Conservation (phyloP, 2,797 vertebrate species). For the Vespertilio murinus region DNA sequence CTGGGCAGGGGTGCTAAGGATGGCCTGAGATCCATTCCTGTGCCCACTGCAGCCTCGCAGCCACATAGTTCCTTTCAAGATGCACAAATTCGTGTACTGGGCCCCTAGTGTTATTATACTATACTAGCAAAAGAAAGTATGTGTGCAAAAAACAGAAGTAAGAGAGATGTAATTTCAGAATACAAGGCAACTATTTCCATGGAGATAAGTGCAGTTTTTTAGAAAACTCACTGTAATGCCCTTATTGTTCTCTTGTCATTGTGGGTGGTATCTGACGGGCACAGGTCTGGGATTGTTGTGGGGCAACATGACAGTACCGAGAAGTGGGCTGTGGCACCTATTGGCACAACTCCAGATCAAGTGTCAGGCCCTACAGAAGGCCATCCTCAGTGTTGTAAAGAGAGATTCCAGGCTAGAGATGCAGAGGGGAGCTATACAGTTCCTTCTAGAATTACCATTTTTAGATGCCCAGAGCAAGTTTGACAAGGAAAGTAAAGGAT, state of each 20-base stretch:
- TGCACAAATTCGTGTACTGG: too few species aligned
- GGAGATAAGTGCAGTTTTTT: neutral
- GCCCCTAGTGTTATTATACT: neutral
- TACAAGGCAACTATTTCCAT: neutral
- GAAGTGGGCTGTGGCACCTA: neutral
- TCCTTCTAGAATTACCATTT: slow-evolving; percentile 39
- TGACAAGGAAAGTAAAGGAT: neutral
- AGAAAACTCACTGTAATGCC: neutral
- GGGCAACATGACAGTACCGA: neutral
- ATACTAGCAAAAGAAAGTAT: neutral
- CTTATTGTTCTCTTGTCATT: neutral
- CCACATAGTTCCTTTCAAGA: too few species aligned
- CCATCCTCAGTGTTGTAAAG: neutral
- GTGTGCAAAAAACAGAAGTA: neutral
- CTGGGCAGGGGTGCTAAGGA: too few species aligned
- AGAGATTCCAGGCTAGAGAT: neutral
- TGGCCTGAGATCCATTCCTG: too few species aligned
- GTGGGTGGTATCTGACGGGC: neutral
- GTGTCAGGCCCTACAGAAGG: neutral
- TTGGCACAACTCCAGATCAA: neutral
- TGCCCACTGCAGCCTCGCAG: too few species aligned
- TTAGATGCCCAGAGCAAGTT: neutral
- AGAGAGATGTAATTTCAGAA: neutral
- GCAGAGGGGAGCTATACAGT: neutral
- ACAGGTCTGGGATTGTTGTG: neutral